phyloP scores from a whole-genome alignment of 2,113 vertebrate genomes.

The Megaceryle torquata region DNA sequence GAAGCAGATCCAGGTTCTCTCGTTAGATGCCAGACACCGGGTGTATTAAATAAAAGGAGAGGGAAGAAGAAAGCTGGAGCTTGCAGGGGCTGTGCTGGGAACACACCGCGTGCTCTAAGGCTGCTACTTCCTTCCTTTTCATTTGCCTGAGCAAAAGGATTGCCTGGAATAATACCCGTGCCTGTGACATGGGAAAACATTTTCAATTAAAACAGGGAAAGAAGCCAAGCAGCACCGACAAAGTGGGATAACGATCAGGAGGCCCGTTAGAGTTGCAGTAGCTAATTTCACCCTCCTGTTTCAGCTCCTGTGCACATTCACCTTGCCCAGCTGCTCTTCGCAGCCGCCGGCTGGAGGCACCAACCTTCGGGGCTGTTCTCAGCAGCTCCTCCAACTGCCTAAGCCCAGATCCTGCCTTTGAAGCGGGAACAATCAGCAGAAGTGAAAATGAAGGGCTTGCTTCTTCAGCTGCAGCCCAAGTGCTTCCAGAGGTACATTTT shows the following conservation, averaged over 20 bases:
- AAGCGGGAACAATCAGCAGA: slow-evolving; percentile 6
- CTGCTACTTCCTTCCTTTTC: background rate
- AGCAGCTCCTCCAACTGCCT: background rate
- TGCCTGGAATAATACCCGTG: background rate
- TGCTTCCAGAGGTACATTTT: background rate
- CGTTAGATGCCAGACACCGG: background rate
- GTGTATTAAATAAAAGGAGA: background rate
- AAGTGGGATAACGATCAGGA: background rate
- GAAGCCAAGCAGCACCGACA: background rate
- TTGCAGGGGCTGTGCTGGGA: background rate
- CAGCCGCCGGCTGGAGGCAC: background rate
- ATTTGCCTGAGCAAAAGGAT: background rate
- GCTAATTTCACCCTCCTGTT: background rate
- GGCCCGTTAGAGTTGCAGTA: background rate
- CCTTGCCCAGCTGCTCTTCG: background rate
- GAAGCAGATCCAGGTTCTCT: background rate
- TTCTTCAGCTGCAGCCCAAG: background rate
- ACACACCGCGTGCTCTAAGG: background rate
- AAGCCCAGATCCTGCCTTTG: background rate
- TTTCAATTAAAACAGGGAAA: background rate
- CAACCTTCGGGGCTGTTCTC: background rate
- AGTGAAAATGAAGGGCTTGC: slow-evolving; percentile 25
- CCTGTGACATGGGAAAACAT: background rate
- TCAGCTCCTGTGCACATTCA: background rate
- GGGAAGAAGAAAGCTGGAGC: background rate